Evolutionary conservation across 2,113 vertebrate genomes (phyloP).

Genomic region (Canis aureus): DNA sequence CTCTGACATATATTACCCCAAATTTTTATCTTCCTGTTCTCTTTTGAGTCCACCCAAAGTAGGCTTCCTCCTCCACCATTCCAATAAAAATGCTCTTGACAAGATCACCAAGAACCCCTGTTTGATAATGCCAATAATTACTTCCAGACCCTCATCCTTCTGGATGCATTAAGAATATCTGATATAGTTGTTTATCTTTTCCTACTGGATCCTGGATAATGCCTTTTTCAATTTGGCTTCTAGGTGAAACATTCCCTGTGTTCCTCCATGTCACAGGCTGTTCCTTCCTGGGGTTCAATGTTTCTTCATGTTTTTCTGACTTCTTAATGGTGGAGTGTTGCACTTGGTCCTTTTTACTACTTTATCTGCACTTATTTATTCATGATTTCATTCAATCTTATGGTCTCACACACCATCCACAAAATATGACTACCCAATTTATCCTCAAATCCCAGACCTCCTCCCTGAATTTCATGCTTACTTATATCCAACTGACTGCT

Average conservation of each 20-base stretch:
- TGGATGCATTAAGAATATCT: neutral
- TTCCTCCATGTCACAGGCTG: neutral
- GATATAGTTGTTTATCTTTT: neutral
- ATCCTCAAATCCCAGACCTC: neutral
- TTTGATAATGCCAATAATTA: neutral
- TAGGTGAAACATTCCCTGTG: neutral
- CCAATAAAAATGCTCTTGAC: neutral
- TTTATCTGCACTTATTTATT: neutral
- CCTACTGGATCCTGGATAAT: neutral
- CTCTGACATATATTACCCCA: neutral
- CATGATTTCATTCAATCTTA: neutral
- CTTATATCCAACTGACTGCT: neutral
- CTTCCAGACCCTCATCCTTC: neutral
- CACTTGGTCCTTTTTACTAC: neutral
- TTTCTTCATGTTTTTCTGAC: neutral
- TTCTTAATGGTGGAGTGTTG: neutral
- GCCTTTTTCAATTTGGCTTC: slow-evolving; percentile 1
- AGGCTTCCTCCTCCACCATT: neutral
- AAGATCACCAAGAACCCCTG: neutral
- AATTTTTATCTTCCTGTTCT: neutral
- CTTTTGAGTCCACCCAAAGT: neutral
- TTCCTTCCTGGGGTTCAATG: neutral
- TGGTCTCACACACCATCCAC: neutral
- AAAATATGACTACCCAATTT: neutral
- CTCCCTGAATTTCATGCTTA: neutral